These are phyloP conservation scores for Anarhynchus alexandrinus DNA, from an alignment of 2,113 vertebrate species.

Conservation along the genomic window DNA sequence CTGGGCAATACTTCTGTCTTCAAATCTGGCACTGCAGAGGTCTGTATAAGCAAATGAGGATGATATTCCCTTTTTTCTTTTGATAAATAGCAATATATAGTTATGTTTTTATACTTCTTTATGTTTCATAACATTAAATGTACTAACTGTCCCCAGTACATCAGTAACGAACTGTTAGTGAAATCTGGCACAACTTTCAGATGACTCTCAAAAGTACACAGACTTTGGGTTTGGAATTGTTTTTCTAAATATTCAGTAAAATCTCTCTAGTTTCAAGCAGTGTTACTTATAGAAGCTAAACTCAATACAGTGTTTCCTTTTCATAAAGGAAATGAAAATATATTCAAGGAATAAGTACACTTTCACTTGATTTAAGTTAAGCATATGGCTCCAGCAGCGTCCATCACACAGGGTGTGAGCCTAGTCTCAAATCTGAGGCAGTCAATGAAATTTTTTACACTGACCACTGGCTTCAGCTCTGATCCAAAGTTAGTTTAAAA, in stretches of 20 bases:
- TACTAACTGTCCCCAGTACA: background rate
- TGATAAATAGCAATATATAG: background rate
- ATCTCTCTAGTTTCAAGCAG: background rate
- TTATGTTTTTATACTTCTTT: background rate
- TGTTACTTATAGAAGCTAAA: background rate
- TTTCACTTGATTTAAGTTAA: background rate
- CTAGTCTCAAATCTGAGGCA: background rate
- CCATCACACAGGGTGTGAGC: background rate
- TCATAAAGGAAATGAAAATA: background rate
- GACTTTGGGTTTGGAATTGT: background rate
- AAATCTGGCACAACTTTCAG: background rate
- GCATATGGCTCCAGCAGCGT: background rate
- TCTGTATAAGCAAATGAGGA: background rate
- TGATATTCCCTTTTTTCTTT: background rate
- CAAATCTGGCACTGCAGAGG: background rate
- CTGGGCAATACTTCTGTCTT: background rate
- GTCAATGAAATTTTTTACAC: background rate
- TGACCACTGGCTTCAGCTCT: background rate
- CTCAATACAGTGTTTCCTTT: background rate
- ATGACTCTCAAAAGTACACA: background rate
- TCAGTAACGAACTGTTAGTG: background rate
- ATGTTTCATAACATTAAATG: background rate
- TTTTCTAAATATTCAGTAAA: conserved; percentile 1
- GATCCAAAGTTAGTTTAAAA: background rate
- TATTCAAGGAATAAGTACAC: background rate